Evolutionary conservation across 2,797 vertebrate species (phyloP).

Genomic region (Sternarchorhynchus goeldii): DNA sequence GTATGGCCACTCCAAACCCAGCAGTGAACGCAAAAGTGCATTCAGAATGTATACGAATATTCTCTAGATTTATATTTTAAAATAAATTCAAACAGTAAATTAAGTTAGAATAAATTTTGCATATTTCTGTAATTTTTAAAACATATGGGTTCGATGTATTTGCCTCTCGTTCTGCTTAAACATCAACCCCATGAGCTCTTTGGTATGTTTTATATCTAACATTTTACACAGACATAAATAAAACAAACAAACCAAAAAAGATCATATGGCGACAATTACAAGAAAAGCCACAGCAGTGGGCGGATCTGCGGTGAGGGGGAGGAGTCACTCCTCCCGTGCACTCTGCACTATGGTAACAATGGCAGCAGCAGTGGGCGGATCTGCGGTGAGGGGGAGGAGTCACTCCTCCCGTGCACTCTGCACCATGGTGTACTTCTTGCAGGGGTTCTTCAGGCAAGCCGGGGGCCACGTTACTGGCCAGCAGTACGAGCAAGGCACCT

Average conservation of each 20-base stretch:
- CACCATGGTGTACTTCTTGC: conserved; percentile 95
- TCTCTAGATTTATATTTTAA: conserved; percentile 22
- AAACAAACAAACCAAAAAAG: background rate
- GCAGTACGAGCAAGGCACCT: conserved; percentile 90
- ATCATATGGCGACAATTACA: too few species aligned
- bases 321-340: conserved; percentile 70
- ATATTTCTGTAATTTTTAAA: background rate
- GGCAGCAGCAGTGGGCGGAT: background rate
- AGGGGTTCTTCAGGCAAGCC: conserved; percentile 93
- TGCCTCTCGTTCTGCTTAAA: background rate
- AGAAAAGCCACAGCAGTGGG: background rate
- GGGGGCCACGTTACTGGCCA: conserved; percentile 94
- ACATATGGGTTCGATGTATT: background rate
- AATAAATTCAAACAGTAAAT: conserved; percentile 1
- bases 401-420: conserved; percentile 81
- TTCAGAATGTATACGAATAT: background rate
- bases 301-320: background rate
- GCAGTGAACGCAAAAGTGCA: too few species aligned
- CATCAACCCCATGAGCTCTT: conserved; percentile 31
- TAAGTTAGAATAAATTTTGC: background rate
- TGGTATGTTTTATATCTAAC: conserved; percentile 34
- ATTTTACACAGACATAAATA: conserved; percentile 14
- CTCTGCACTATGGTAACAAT: conserved; percentile 71
- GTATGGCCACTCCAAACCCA: too few species aligned
- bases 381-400: conserved; percentile 18